These are phyloP conservation scores for Sebastes iracundus DNA, from an alignment of 2,797 vertebrate genomes.

Conservation along the genomic window DNA sequence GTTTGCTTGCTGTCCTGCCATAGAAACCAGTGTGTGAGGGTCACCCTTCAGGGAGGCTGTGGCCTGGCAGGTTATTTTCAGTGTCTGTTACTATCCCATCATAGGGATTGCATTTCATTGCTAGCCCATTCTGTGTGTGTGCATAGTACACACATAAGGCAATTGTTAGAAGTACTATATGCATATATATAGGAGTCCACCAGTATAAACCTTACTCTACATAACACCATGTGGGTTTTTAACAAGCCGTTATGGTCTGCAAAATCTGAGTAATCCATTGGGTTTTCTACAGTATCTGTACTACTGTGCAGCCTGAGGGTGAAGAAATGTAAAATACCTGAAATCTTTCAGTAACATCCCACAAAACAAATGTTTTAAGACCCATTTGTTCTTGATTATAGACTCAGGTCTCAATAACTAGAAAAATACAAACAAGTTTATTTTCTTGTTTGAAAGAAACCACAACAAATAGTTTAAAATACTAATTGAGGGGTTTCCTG, in stretches of 20 bases:
- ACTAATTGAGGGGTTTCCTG: slow-evolving; percentile 9
- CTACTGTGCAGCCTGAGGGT: no score
- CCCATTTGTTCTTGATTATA: not conserved
- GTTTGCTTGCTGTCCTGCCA: slow-evolving; percentile 60
- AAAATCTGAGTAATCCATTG: not conserved
- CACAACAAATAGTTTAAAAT: not conserved
- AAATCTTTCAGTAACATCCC: not conserved
- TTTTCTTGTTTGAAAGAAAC: not conserved
- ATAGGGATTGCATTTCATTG: slow-evolving; percentile 53
- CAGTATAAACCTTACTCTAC: not conserved
- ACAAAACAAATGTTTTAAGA: not conserved
- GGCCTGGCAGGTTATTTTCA: slow-evolving; percentile 68
- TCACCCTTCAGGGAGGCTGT: slow-evolving; percentile 60
- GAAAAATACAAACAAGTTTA: not conserved
- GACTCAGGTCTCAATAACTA: not conserved
- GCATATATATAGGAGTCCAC: not conserved
- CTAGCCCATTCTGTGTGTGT: slow-evolving; percentile 1
- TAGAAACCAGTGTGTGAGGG: slow-evolving; percentile 73
- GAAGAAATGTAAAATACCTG: not conserved
- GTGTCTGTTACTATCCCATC: slow-evolving; percentile 66
- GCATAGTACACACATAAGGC: not conserved
- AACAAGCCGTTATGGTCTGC: not conserved
- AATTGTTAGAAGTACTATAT: not conserved
- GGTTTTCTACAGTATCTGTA: not conserved
- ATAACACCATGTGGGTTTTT: not conserved